Conservation (phyloP, 1,140 invertebrate species). For the Gonioctena quinquepunctata region DNA sequence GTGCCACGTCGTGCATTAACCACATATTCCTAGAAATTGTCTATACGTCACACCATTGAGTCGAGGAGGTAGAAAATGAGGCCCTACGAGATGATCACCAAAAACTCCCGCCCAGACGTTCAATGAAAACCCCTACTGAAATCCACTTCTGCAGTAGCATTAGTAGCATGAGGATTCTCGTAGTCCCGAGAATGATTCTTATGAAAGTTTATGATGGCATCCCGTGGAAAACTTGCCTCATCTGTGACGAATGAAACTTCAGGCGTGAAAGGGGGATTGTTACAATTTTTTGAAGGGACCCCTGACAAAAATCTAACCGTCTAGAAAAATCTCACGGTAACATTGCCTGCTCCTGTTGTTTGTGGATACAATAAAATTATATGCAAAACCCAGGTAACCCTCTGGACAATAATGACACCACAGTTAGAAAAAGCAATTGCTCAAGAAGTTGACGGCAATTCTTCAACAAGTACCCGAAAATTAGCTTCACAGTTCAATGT, state of each 20-base stretch:
- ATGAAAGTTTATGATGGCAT: background rate
- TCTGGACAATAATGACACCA: too few species aligned
- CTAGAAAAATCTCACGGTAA: background rate
- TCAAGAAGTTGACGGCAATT: too few species aligned
- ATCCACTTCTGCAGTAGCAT: background rate
- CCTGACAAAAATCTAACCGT: background rate
- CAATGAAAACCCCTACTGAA: background rate
- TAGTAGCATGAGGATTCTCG: background rate
- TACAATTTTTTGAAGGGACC: background rate
- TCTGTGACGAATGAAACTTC: conserved; percentile 1
- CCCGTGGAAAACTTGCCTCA: background rate
- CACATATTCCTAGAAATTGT: background rate
- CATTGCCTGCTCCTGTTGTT: too few species aligned
- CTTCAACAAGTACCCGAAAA: too few species aligned
- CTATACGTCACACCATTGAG: conserved; percentile 1
- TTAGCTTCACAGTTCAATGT: too few species aligned
- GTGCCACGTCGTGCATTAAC: background rate
- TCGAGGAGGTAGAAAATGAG: background rate
- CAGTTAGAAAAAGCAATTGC: too few species aligned
- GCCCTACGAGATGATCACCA: conserved; percentile 12
- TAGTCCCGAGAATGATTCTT: background rate
- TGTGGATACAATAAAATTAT: too few species aligned
- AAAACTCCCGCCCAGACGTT: background rate
- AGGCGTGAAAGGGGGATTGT: background rate
- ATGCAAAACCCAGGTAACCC: too few species aligned